Evolutionary conservation across 1,140 invertebrate genomes (phyloP).

Genomic region (Hyles vespertilio): DNA sequence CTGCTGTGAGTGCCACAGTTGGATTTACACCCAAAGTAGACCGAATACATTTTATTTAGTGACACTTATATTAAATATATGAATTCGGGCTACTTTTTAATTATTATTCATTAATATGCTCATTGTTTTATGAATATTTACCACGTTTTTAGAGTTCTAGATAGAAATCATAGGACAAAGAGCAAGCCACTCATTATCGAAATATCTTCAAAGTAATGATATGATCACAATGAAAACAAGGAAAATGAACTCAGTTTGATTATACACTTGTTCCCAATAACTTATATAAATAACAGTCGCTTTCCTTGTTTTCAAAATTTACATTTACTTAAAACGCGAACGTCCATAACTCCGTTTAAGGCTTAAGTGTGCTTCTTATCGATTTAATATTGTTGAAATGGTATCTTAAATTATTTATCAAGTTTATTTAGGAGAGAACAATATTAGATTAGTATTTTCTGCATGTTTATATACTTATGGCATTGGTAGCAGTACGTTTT

Average conservation of each 20-base stretch:
- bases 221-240: constrained; percentile 12
- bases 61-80: constrained; percentile 7
- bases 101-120: constrained; percentile 44
- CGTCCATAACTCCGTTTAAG: background rate
- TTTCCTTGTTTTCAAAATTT: constrained; percentile 9
- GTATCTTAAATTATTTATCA: background rate
- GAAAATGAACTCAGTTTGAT: constrained; percentile 3
- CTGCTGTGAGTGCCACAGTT: constrained; percentile 84
- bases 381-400: constrained; percentile 1
- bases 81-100: constrained; percentile 50
- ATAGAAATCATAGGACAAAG: constrained; percentile 1
- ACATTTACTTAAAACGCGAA: no score
- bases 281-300: background rate
- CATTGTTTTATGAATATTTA: constrained; percentile 28
- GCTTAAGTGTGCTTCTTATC: constrained; percentile 17
- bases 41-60: constrained; percentile 34
- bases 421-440: background rate
- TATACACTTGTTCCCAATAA: background rate
- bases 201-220: background rate
- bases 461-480: no score
- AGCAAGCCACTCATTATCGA: constrained; percentile 2
- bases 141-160: background rate
- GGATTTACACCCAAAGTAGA: constrained; percentile 46
- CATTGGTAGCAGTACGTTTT: no score
- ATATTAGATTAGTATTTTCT: no score